These are phyloP conservation scores for Petrolisthes manimaculis DNA, from an alignment of 2,888 invertebrate genomes.

Conservation along the genomic window DNA sequence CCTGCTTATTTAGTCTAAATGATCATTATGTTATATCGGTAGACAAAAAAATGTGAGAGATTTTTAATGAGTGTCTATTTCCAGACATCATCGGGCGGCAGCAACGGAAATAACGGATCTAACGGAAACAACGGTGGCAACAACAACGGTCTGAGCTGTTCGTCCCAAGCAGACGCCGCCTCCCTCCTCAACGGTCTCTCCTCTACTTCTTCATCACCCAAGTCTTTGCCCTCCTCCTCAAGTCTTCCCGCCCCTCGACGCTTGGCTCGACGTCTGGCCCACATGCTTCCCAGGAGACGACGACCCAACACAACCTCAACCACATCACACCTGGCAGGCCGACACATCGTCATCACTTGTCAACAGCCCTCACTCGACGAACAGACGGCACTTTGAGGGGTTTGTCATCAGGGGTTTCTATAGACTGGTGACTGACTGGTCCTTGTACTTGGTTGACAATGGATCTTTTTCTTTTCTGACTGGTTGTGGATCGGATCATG, in stretches of 20 bases:
- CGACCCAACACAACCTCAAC: not conserved
- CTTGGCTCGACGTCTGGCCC: slow-evolving; percentile 30
- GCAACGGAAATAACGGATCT: slow-evolving; percentile 2
- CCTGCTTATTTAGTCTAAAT: too few species aligned
- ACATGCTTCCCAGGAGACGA: slow-evolving; percentile 2
- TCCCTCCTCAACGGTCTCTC: slow-evolving; percentile 37
- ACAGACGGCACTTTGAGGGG: slow-evolving; percentile 29
- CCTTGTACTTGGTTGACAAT: not conserved
- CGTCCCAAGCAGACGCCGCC: slow-evolving; percentile 24
- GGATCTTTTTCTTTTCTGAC: not conserved
- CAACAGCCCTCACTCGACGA: slow-evolving; percentile 47
- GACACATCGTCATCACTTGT: slow-evolving; percentile 49
- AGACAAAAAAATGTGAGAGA: not conserved
- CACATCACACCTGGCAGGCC: slow-evolving; percentile 31
- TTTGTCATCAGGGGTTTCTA: not conserved
- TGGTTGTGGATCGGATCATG: too few species aligned
- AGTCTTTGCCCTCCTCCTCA: not conserved
- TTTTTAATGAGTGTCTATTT: not conserved
- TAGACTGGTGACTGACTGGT: not conserved
- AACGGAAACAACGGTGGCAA: slow-evolving; percentile 13
- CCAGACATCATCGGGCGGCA: not conserved
- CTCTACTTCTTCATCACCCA: not conserved
- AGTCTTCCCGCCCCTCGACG: slow-evolving; percentile 8
- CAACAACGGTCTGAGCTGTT: not conserved
- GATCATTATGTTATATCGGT: not conserved